Evolutionary conservation across 2,113 vertebrate species (phyloP).

Genomic region (Tyto alba): DNA sequence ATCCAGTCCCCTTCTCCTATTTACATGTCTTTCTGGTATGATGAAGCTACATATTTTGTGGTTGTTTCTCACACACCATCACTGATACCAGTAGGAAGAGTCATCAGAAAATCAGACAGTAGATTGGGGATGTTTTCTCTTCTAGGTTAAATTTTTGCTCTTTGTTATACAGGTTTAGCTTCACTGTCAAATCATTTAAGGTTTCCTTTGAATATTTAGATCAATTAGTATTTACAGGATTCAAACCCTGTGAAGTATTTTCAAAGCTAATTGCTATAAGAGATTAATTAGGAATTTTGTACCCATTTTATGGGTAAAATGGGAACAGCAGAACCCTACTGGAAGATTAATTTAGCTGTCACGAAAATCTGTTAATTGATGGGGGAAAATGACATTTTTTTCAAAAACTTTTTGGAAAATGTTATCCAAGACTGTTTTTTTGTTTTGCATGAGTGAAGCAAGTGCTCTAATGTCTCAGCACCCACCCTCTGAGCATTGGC

Average conservation of each 20-base stretch:
- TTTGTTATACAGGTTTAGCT: background rate
- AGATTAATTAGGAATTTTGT: background rate
- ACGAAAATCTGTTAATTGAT: background rate
- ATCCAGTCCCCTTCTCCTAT: slow-evolving; percentile 21
- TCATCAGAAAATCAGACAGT: background rate
- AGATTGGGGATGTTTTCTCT: background rate
- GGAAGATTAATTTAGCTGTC: background rate
- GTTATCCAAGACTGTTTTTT: background rate
- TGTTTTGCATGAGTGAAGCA: background rate
- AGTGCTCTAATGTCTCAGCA: background rate
- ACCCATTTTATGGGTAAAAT: background rate
- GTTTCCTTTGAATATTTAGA: background rate
- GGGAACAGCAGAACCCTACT: background rate
- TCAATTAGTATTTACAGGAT: background rate
- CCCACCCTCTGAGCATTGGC: background rate
- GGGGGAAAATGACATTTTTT: background rate
- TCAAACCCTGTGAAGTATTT: background rate
- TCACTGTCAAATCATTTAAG: background rate
- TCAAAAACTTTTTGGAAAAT: background rate
- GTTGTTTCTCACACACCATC: slow-evolving; percentile 28
- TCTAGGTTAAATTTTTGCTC: background rate
- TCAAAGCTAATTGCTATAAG: background rate
- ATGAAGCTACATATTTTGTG: slow-evolving; percentile 42
- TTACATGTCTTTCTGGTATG: slow-evolving; percentile 39
- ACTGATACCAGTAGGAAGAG: background rate